Conservation (phyloP, 2,113 vertebrate genomes). For the Calyptomena viridis region DNA sequence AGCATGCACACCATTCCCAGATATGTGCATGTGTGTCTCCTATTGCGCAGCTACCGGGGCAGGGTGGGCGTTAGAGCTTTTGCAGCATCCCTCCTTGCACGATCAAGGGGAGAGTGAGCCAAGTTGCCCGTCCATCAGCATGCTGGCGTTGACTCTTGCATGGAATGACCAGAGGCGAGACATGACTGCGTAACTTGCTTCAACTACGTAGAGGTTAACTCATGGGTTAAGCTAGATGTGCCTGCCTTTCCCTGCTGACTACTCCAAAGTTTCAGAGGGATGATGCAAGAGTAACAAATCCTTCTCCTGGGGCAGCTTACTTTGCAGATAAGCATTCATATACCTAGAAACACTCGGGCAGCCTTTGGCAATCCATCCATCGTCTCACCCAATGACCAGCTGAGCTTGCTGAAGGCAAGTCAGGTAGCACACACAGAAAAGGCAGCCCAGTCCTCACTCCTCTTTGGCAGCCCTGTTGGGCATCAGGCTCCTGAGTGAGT, state of each 20-base stretch:
- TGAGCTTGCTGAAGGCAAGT: neutral
- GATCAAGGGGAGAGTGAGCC: neutral
- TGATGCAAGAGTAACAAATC: neutral
- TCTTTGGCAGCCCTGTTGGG: neutral
- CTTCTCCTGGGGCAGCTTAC: neutral
- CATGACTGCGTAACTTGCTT: fast-evolving
- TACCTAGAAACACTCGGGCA: neutral
- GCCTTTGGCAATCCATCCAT: neutral
- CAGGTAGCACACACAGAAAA: neutral
- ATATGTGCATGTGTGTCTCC: neutral
- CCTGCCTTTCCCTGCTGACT: neutral
- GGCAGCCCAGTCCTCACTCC: neutral
- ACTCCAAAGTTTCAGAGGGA: neutral
- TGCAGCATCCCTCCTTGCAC: neutral
- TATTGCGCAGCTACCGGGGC: neutral
- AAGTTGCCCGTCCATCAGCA: neutral
- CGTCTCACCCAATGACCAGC: neutral
- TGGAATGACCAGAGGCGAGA: fast-evolving
- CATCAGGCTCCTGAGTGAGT: neutral
- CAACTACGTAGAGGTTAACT: neutral
- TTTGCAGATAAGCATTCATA: neutral
- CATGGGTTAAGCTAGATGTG: neutral
- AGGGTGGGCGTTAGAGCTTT: neutral
- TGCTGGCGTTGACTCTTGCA: fast-evolving
- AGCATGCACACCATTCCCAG: fast-evolving